Conservation (phyloP, 2,113 vertebrate genomes). For the Sebastes fasciatus region DNA sequence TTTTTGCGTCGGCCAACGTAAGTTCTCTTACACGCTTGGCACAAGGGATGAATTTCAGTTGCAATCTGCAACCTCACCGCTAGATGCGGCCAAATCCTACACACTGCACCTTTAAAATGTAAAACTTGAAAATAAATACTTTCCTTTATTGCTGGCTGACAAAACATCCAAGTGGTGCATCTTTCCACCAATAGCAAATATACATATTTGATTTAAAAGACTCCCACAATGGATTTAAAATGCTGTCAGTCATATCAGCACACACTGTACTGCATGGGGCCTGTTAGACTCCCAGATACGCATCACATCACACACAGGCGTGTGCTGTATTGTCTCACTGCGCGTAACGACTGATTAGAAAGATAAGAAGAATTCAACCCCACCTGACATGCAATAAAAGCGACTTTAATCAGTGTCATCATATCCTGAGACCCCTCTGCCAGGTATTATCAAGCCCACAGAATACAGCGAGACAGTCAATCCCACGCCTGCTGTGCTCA, state of each 20-base stretch:
- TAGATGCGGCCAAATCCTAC: background rate
- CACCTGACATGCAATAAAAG: conserved; percentile 38
- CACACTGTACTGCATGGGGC: background rate
- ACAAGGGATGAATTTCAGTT: too few species aligned
- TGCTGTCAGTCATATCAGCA: background rate
- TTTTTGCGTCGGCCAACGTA: background rate
- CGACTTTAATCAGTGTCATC: conserved; percentile 64
- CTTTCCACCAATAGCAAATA: background rate
- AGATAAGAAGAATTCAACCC: conserved; percentile 18
- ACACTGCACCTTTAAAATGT: background rate
- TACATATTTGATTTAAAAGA: background rate
- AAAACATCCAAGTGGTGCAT: background rate
- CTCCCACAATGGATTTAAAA: background rate
- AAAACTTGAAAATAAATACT: background rate
- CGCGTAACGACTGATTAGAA: conserved; percentile 27
- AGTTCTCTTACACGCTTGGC: background rate
- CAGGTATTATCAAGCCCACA: conserved; percentile 39
- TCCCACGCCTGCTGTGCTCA: conserved; percentile 67
- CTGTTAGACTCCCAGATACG: background rate
- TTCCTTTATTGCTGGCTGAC: background rate
- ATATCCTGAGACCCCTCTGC: conserved; percentile 34
- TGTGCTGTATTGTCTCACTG: background rate
- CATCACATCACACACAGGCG: background rate
- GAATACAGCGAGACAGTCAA: conserved; percentile 35
- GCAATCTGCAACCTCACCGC: background rate